Conservation (phyloP, 2,113 vertebrate genomes). For the Hydrochoerus hydrochaeris region DNA sequence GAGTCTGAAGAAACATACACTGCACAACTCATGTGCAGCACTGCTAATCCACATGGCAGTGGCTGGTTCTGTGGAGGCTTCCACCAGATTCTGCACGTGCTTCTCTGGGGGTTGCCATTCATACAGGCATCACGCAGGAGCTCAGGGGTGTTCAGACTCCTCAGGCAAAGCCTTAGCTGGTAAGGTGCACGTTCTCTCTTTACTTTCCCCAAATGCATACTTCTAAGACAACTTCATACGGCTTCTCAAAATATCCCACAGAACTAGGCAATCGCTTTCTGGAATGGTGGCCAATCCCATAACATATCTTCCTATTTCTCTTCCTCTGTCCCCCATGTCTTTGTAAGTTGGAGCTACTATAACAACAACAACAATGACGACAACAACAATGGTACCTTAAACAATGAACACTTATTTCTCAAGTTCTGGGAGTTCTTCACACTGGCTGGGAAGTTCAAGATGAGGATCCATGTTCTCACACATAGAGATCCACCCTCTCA, state of each 20-base stretch:
- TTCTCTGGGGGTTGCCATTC: background rate
- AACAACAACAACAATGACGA: background rate
- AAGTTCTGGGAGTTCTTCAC: background rate
- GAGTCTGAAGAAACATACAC: background rate
- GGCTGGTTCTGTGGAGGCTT: background rate
- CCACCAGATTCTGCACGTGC: rapidly evolving
- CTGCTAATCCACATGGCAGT: background rate
- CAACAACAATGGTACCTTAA: background rate
- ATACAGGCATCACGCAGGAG: background rate
- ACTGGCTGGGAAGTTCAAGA: background rate
- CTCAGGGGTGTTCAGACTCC: background rate
- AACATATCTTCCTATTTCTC: background rate
- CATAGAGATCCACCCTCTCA: background rate
- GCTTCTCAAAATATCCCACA: background rate
- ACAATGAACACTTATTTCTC: background rate
- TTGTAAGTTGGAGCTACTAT: background rate
- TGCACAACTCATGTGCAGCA: background rate
- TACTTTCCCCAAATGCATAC: background rate
- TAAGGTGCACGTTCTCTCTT: background rate
- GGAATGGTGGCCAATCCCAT: background rate
- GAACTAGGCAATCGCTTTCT: background rate
- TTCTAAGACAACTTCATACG: background rate
- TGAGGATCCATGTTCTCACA: background rate
- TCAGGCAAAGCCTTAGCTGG: background rate
- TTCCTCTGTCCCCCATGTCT: background rate